Evolutionary conservation across 2,113 vertebrate genomes (phyloP).

Genomic region (Tupaia chinensis): DNA sequence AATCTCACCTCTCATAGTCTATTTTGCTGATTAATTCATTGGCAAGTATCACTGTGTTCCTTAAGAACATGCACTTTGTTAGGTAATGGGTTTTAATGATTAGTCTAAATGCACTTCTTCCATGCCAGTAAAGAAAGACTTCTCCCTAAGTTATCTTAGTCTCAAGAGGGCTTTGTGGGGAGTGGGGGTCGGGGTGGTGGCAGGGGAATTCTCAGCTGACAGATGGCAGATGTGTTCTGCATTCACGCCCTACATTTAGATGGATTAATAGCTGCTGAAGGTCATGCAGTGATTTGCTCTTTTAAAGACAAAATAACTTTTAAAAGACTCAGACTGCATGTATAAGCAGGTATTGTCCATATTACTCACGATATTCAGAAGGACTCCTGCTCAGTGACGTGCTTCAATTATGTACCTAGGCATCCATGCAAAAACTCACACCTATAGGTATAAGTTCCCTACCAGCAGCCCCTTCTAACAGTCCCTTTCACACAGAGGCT

Average conservation of each 20-base stretch:
- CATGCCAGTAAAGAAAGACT: constrained; percentile 26
- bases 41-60: constrained; percentile 62
- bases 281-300: constrained; percentile 68
- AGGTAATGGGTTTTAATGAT: constrained; percentile 83
- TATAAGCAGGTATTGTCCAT: constrained; percentile 45
- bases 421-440: background rate
- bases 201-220: constrained; percentile 53
- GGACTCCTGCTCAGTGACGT: background rate
- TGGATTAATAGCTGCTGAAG: constrained; percentile 73
- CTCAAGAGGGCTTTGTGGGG: constrained; percentile 57
- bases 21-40: constrained; percentile 76
- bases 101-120: constrained; percentile 73
- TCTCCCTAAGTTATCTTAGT: constrained; percentile 47
- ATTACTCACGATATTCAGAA: constrained; percentile 1
- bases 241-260: constrained; percentile 60
- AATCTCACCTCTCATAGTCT: constrained; percentile 70
- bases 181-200: background rate
- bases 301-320: constrained; percentile 76
- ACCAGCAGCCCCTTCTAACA: too few relatives aligned
- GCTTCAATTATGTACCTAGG: background rate
- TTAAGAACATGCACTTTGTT: constrained; percentile 78
- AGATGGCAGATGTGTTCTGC: constrained; percentile 66
- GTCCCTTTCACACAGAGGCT: constrained; percentile 8
- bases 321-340: constrained; percentile 68
- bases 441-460: background rate